Conservation (phyloP, 2,888 invertebrate genomes). For the Microdon myrmicae region DNA sequence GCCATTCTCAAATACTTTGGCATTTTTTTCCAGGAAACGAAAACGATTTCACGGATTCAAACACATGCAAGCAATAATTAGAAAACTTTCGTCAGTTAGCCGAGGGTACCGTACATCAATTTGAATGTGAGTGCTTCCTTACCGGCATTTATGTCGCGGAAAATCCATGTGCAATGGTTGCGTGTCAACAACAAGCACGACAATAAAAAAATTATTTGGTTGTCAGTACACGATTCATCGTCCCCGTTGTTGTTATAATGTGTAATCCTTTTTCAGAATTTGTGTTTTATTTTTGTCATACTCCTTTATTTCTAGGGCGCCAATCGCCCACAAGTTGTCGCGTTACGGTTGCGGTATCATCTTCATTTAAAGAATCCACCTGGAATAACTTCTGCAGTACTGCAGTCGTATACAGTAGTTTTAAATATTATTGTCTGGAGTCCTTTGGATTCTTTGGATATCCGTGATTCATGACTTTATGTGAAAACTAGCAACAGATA, state of each 20-base stretch:
- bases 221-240: constrained; percentile 17
- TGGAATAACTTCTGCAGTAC: constrained; percentile 44
- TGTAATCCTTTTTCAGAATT: constrained; percentile 20
- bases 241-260: constrained; percentile 24
- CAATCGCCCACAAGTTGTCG: constrained; percentile 36
- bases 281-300: background rate
- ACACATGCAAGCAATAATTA: constrained; percentile 51
- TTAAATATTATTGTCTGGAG: too few relatives aligned
- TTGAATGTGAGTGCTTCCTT: constrained; percentile 18
- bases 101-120: constrained; percentile 17
- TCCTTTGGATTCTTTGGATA: too few relatives aligned
- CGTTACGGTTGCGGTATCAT: constrained; percentile 41
- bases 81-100: constrained; percentile 46
- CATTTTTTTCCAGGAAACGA: too few relatives aligned
- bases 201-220: constrained; percentile 22
- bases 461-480: too few relatives aligned
- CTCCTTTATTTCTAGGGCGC: constrained; percentile 20
- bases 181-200: constrained; percentile 34
- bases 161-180: constrained; percentile 36
- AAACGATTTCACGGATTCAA: too few relatives aligned
- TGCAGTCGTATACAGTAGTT: constrained; percentile 35
- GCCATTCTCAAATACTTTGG: too few relatives aligned
- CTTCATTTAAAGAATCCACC: constrained; percentile 48
- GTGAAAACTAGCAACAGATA: too few relatives aligned
- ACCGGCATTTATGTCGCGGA: background rate